These are phyloP conservation scores for Hormiphora californensis DNA, from an alignment of 37 sponge, comb jelly and placozoan genomes.

Conservation along the genomic window DNA sequence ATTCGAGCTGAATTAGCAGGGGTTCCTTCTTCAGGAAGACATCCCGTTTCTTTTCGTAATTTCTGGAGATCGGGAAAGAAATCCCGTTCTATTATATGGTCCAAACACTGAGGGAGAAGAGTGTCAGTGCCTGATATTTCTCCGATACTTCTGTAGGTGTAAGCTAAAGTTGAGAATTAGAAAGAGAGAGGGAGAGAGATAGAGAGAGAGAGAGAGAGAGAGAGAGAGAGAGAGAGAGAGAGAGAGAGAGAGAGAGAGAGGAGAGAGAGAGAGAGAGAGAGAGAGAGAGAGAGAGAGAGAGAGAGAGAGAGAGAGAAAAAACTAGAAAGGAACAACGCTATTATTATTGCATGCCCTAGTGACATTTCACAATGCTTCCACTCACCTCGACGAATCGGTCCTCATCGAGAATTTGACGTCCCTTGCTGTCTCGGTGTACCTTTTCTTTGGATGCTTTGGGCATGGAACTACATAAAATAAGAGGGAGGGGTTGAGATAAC, in stretches of 20 bases:
- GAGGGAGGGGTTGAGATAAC: no score
- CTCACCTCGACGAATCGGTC: constrained; percentile 29
- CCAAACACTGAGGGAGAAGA: constrained; percentile 61
- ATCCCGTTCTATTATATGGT: constrained; percentile 76
- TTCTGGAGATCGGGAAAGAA: constrained; percentile 89
- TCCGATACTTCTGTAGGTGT: background rate
- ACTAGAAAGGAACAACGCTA: no score
- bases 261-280: no score
- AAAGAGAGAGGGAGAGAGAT: no score
- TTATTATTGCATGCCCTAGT: no score
- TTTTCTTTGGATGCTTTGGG: background rate
- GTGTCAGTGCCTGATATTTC: background rate
- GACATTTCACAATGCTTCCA: background rate
- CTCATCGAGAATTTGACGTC: constrained; percentile 9
- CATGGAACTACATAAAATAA: background rate
- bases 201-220: no score
- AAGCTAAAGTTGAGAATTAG: no score
- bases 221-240: no score
- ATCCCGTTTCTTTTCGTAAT: constrained; percentile 53
- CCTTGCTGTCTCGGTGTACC: constrained; percentile 15
- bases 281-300: no score
- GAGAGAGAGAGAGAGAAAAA: no score
- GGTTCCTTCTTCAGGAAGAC: constrained; percentile 22
- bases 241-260: no score
- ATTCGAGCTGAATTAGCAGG: constrained; percentile 11